Base-by-base conservation (phyloP, 2,888 invertebrate genomes). In the Oscheius sp. region DNA sequence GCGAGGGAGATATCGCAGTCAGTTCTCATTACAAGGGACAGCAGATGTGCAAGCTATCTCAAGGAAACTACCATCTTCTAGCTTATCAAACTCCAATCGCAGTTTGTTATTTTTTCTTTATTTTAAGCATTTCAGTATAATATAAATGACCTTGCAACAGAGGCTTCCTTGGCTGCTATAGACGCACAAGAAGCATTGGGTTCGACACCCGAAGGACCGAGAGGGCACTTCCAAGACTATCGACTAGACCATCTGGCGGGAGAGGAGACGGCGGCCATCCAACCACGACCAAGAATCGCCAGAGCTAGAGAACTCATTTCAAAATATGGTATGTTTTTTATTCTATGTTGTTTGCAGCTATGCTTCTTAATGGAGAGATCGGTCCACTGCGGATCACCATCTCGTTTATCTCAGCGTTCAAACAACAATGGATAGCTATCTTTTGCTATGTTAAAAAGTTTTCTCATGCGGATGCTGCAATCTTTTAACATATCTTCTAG, bases 161-260 rank as follows among this genome's bases (percentile, higher is more conserved):
- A 75, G 57, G 70, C 71, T 6, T 70, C 54, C 33, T 54, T 73
- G 0, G 57, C 75, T 0, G 67, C 70, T 2, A 54, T 75, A 9
- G 75, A 75, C 67, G 69, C 75, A 4, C 41, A 71, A 2, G 75
- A 75, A 5, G 67, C 70, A 1, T 28, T 73, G 3, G 75, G 75
- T 30, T 61, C 64, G 30, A 70, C 71, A 0, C 50, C 69, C 4
- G 63, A 61, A 1, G 62, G 66, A 24, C 17, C 61, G n/a, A 59
- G 75, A 36, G 75, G 75, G 8, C 68, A 73, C 36, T 75, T 73
- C 45, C 70, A 66, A 17, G 73, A 73, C 54, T 49, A 70, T 6
- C 67, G 73, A 30, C 61, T 69, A 56, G 70, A 75, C 30, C 32
- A 73, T 28, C 66, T 63, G 14, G 75, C 75, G 28, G 75, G 75